These are phyloP conservation scores for Acleris literana DNA, from an alignment of 2,888 invertebrate species.

Conservation along the genomic window DNA sequence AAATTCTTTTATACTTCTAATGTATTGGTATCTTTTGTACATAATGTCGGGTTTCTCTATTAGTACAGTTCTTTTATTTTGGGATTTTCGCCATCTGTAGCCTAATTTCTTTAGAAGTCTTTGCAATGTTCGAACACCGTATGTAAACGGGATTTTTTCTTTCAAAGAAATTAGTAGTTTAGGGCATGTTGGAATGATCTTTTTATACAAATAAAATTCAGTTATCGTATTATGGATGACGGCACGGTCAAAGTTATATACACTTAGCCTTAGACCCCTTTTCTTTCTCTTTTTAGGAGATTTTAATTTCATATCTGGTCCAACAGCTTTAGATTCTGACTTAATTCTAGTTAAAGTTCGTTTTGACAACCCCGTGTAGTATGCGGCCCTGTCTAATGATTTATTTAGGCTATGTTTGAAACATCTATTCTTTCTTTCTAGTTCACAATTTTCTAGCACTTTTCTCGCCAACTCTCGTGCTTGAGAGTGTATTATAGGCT, in stretches of 20 bases:
- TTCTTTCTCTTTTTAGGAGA: constrained; percentile 5
- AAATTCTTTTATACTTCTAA: constrained; percentile 11
- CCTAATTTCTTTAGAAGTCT: constrained; percentile 10
- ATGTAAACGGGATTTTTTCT: constrained; percentile 11
- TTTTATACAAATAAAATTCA: constrained; percentile 21
- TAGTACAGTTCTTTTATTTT: constrained; percentile 12
- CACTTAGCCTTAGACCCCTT: constrained; percentile 1
- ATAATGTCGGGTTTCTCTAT: constrained; percentile 13
- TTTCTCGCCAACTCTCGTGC: constrained; percentile 14
- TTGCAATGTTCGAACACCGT: constrained; percentile 11
- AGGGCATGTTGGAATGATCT: constrained; percentile 17
- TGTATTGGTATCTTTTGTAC: constrained; percentile 8
- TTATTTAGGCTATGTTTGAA: constrained; percentile 4
- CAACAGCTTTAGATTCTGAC: constrained; percentile 7
- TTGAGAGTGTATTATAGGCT: constrained; percentile 14
- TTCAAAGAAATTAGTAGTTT: constrained; percentile 7
- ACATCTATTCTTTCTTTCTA: constrained; percentile 12
- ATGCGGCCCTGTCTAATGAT: constrained; percentile 15
- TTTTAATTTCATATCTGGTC: constrained; percentile 16
- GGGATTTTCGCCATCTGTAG: constrained; percentile 16
- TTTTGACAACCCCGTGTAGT: constrained; percentile 14
- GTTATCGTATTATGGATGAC: constrained; percentile 8
- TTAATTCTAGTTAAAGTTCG: constrained; percentile 15
- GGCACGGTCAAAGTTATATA: constrained; percentile 13
- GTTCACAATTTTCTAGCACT: constrained; percentile 24